Base-by-base conservation (phyloP, 1,140 invertebrate genomes). In the Drosophila insularis region DNA sequence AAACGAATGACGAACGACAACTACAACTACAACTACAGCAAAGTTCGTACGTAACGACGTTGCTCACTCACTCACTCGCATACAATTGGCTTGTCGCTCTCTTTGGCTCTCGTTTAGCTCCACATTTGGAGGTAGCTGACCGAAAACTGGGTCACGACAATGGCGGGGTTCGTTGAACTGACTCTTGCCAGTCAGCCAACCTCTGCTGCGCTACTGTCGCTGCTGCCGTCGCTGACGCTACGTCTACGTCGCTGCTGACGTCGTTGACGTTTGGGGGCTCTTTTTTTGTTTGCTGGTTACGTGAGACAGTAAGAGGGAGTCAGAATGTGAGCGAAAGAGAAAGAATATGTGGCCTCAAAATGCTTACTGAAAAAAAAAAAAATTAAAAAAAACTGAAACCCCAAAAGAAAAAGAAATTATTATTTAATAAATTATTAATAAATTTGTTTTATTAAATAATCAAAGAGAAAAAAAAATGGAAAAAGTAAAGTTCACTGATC, bases 141-240 rank as follows among this genome's bases (percentile, higher is more conserved):
- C 91, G 90, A 90, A 91, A 92, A 78, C 72, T 92, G 80, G 91
- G 91, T 92, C 91, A 92, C 91, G 91, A 91, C 91, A 91, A 91
- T 91, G 90, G 86, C 74, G 76, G 79, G 80, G 91, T 92, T 92
- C 91, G 89, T 89, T 92, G 91, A 92, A 92, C 91, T 92, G 75
- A 80, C 77, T 84, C 77, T 73, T 69, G 82, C 68, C 66, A 76
- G 70, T 62, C 76, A 81, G 55, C 54, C 75, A 54, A 75, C 69
- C 84, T 71, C 72, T 80, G 82, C 69, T 65, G 65, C 58, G 66
- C 55, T 69, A 43, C 68, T 14, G 81, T 70, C 71, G 59, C 86
- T 50, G 79, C 63, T 62, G 64, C 56, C 19, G 71, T 56, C 66
- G 65, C 35, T 54, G 62, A 50, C 21, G 14, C 53, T 27, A 56